Conservation (phyloP, 2,113 vertebrate genomes). For the Chloropsis hardwickii region DNA sequence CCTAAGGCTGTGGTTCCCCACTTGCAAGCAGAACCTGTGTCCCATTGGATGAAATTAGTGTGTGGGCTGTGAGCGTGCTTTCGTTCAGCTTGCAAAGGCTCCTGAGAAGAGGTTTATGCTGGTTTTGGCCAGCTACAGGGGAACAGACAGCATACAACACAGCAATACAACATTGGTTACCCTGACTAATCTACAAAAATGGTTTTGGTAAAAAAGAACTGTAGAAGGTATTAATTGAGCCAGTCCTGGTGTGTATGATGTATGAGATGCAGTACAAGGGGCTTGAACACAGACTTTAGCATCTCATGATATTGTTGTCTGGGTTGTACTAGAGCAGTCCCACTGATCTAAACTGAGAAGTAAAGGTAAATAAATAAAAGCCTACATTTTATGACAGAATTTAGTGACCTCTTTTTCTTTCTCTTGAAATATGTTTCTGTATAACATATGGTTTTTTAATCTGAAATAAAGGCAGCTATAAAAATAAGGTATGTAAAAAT, state of each 20-base stretch:
- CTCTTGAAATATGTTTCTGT: background rate
- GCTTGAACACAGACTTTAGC: background rate
- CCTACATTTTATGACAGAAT: background rate
- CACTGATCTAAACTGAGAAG: background rate
- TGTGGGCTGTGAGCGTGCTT: background rate
- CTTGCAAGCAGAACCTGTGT: background rate
- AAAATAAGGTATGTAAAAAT: conserved; percentile 18
- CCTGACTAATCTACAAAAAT: background rate
- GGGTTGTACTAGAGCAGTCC: background rate
- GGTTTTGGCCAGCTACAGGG: background rate
- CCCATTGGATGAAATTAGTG: background rate
- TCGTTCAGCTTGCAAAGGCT: background rate
- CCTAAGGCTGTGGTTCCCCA: background rate
- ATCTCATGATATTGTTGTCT: background rate
- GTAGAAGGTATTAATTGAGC: background rate
- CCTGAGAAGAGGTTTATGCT: background rate
- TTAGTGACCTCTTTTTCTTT: background rate
- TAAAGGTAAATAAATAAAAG: background rate
- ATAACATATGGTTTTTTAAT: background rate
- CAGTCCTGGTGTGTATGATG: background rate
- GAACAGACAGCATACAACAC: background rate
- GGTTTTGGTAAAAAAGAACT: background rate
- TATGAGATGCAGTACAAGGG: background rate
- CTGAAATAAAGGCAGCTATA: background rate
- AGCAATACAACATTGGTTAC: background rate